Percentiles rank a stretch among this genome's conserved stretches.
phyloP scores from a whole-genome alignment of 2,797 vertebrate species.

The Numenius phaeopus region DNA sequence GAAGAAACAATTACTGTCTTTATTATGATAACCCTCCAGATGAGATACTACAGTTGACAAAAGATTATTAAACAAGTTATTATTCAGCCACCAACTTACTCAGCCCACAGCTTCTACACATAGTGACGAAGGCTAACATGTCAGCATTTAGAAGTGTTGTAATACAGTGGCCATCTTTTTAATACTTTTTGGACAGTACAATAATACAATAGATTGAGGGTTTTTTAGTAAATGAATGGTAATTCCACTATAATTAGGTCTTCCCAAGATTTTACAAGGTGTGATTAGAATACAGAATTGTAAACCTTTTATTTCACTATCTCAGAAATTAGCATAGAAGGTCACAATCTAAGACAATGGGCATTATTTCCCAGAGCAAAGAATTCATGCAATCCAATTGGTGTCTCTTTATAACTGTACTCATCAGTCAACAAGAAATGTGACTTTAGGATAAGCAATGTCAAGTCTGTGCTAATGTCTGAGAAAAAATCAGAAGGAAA shows the following conservation, averaged over 20 bases:
- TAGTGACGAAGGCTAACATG: neutral
- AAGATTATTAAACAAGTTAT: slow-evolving; percentile 55
- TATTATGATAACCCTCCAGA: slow-evolving; percentile 46
- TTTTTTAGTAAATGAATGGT: neutral
- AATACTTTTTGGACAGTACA: neutral
- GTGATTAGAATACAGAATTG: neutral
- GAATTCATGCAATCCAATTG: neutral
- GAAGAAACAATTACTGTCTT: slow-evolving; percentile 59
- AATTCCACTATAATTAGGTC: neutral
- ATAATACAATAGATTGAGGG: neutral
- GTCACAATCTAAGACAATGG: neutral
- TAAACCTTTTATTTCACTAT: neutral
- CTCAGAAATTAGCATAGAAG: neutral
- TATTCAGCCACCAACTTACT: slow-evolving; percentile 1
- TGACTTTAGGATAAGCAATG: slow-evolving; percentile 16
- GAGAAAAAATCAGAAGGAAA: neutral
- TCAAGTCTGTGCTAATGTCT: neutral
- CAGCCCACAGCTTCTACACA: neutral
- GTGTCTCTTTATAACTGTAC: neutral
- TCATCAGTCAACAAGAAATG: neutral
- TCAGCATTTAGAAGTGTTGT: neutral
- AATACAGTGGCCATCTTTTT: neutral
- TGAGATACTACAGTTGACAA: slow-evolving; percentile 46
- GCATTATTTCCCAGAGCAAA: neutral
- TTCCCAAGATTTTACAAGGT: neutral